Evolutionary conservation across 1,140 invertebrate species (phyloP), one percentile per base, ranked within the genome.

Genomic region (Drosophila burlai): DNA sequence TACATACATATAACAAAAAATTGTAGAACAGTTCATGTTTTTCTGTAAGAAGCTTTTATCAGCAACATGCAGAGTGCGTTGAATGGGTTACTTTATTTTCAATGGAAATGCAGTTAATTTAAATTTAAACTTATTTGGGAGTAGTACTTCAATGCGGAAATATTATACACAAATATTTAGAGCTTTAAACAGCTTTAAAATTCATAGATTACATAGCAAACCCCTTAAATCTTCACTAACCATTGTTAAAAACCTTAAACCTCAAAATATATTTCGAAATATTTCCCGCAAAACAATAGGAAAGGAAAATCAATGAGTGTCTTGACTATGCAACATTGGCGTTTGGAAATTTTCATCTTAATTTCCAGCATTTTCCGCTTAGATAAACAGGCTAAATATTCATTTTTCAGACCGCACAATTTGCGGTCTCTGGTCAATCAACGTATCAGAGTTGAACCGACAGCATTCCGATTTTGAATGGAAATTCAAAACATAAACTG

Each of bases 391-490:
- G 45, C 55, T 43, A 75, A 83, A 72, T 71, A 71, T 72, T 76
- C 72, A 77, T 57, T 64, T 80, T 76, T 55, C 42, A 55, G 50
- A 65, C 72, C 81, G 21, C 67, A 66, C 67, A 80, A 76, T 83
- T 46, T 83, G 59, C 42, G 49, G 66, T 66, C 43, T 10, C 57
- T 24, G 29, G 18, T 57, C 73, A 52, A 76, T 77, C 64, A 68
- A 50, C 38, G 42, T n/a, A 42, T 42, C 36, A 24, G 16, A 42
- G 38, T 50, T 46, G 47, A 29, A 62, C 38, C 76, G 64, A 69
- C 73, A 81, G 76, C 65, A 84, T 80, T 84, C 36, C 63, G 76
- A 59, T 73, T 72, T 73, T 46, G 13, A 84, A 84, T 65, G 65
- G 36, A 52, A 64, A 50, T 43, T 47, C 72, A 72, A 16, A 83